phyloP scores from a whole-genome alignment of 2,113 vertebrate species.

The Python bivittatus region DNA sequence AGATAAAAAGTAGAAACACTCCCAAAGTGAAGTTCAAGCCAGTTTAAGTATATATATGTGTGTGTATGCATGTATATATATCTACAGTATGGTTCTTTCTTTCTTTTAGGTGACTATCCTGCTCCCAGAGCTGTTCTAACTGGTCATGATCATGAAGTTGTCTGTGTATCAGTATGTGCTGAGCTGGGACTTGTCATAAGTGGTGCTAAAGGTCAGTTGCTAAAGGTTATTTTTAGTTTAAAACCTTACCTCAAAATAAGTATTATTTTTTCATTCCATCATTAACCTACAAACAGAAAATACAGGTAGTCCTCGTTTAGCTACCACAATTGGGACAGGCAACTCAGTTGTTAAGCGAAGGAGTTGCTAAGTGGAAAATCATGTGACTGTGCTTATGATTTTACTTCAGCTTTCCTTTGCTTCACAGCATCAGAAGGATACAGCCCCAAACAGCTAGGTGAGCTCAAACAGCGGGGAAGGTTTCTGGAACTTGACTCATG shows the following conservation, averaged over 20 bases:
- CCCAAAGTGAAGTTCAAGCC: neutral
- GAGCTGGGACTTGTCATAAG: constrained; percentile 98
- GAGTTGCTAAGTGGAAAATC: neutral
- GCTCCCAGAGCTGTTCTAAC: constrained; percentile 95
- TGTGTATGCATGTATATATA: neutral
- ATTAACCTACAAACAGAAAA: neutral
- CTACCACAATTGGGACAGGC: neutral
- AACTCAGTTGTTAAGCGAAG: neutral
- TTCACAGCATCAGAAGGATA: neutral
- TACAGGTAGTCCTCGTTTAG: neutral
- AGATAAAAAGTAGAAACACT: neutral
- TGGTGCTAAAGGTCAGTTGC: constrained; percentile 93
- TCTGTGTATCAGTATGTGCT: constrained; percentile 95
- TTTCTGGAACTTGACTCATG: neutral
- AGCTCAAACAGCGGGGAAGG: neutral
- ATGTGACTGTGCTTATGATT: neutral
- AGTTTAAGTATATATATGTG: neutral
- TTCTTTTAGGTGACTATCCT: constrained; percentile 89
- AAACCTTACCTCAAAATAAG: constrained; percentile 34
- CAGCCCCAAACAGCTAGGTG: neutral
- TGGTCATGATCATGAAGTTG: constrained; percentile 96
- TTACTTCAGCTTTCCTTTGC: neutral
- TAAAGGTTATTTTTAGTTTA: constrained; percentile 29
- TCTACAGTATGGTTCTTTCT: neutral
- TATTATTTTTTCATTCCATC: constrained; percentile 2